phyloP scores from a whole-genome alignment of 2,113 vertebrate species.

The Podarcis muralis region DNA sequence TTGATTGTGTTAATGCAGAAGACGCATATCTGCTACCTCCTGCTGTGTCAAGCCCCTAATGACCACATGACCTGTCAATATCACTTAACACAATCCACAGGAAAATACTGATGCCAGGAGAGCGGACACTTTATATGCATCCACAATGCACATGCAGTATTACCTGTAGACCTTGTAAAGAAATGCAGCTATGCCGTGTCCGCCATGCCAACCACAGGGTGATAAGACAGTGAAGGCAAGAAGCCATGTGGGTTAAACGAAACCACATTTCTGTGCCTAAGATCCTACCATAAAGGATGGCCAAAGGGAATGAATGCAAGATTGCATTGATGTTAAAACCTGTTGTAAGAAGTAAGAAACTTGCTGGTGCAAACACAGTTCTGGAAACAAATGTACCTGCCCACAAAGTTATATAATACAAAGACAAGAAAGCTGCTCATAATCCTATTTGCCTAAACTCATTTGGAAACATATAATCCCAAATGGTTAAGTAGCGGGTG shows the following conservation, averaged over 20 bases:
- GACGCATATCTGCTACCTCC: conserved; percentile 52
- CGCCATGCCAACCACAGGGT: not conserved
- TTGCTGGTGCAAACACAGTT: not conserved
- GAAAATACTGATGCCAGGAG: not conserved
- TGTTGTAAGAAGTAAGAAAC: not conserved
- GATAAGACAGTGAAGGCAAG: not conserved
- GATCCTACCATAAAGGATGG: conserved; percentile 17
- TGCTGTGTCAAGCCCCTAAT: conserved; percentile 48
- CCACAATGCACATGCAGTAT: not conserved
- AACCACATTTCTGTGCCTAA: not conserved
- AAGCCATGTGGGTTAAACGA: not conserved
- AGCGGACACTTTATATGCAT: not conserved
- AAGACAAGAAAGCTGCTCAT: not conserved
- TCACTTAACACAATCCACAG: conserved; percentile 41
- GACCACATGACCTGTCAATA: conserved; percentile 54
- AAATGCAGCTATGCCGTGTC: not conserved
- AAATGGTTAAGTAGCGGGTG: not conserved
- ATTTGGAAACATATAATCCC: not conserved
- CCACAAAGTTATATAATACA: not conserved
- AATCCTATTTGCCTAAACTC: not conserved
- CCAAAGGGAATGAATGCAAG: conserved; percentile 26
- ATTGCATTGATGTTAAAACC: not conserved
- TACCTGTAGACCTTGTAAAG: not conserved
- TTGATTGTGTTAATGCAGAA: conserved; percentile 57
- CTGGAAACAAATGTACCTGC: not conserved